Percentiles rank a stretch among this genome's conserved stretches.
phyloP scores from a whole-genome alignment of 2,888 invertebrate species.

The Cerastis rubricosa region DNA sequence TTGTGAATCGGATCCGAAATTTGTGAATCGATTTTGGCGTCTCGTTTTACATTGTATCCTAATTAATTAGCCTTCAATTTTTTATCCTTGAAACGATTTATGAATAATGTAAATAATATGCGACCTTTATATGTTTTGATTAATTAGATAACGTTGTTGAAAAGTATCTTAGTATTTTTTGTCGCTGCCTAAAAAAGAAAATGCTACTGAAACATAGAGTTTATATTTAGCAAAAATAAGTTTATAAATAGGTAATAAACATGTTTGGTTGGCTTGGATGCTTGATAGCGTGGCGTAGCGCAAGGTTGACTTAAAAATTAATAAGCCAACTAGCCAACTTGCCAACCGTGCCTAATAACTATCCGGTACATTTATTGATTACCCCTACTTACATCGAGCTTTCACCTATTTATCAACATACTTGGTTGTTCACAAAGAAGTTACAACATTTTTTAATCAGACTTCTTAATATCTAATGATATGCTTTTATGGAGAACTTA shows the following conservation, averaged over 20 bases:
- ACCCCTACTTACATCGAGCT: slow-evolving; percentile 33
- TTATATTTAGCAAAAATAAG: slow-evolving; percentile 13
- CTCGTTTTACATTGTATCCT: slow-evolving; percentile 67
- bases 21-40: slow-evolving; percentile 69
- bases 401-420: slow-evolving; percentile 51
- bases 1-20: slow-evolving; percentile 75
- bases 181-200: background rate
- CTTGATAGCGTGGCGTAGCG: slow-evolving; percentile 12
- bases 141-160: slow-evolving; percentile 35
- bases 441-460: slow-evolving; percentile 27
- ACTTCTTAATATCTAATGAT: slow-evolving; percentile 16
- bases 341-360: slow-evolving; percentile 41
- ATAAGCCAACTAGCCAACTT: slow-evolving; percentile 36
- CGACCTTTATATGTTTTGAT: slow-evolving; percentile 53
- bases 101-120: slow-evolving; percentile 60
- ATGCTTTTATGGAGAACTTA: slow-evolving; percentile 18
- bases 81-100: slow-evolving; percentile 53
- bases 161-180: slow-evolving; percentile 26
- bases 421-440: slow-evolving; percentile 11
- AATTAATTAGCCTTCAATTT: slow-evolving; percentile 67
- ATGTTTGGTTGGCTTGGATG: slow-evolving; percentile 16
- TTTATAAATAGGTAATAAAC: slow-evolving; percentile 1
- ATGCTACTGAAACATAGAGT: background rate
- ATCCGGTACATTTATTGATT: slow-evolving; percentile 56
- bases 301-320: slow-evolving; percentile 56